These are phyloP conservation scores for Campylorhamphus procurvoides DNA, from an alignment of 2,113 vertebrate genomes.

Conservation along the genomic window DNA sequence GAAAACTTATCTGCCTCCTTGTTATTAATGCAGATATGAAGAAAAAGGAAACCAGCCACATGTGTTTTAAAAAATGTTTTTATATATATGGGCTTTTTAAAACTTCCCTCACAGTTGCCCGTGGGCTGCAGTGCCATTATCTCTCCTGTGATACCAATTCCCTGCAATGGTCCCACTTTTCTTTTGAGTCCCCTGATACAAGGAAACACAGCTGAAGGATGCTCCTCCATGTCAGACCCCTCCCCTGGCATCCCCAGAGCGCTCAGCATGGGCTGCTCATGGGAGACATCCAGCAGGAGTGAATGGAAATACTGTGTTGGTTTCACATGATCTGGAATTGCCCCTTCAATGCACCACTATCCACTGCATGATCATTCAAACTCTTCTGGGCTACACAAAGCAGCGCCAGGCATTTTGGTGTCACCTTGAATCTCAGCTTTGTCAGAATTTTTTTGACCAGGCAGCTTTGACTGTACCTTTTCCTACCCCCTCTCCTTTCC, in stretches of 20 bases:
- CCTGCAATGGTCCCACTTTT: not conserved
- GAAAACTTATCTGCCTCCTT: not conserved
- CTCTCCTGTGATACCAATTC: not conserved
- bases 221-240: not conserved
- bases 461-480: not conserved
- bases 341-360: not conserved
- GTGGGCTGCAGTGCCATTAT: not conserved
- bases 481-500: not conserved
- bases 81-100: not conserved
- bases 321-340: not conserved
- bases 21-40: not conserved
- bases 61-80: not conserved
- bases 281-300: not conserved
- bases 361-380: not conserved
- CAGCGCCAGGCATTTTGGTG: not conserved
- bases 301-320: not conserved
- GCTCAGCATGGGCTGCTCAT: accelerated
- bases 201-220: not conserved
- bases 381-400: not conserved
- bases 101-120: not conserved
- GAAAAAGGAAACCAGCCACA: not conserved
- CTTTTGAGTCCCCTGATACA: not conserved
- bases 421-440: not conserved
- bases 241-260: not conserved
- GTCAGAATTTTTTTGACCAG: not conserved